Conservation (phyloP, 1,140 invertebrate genomes). For the Agrypnia vestita region DNA sequence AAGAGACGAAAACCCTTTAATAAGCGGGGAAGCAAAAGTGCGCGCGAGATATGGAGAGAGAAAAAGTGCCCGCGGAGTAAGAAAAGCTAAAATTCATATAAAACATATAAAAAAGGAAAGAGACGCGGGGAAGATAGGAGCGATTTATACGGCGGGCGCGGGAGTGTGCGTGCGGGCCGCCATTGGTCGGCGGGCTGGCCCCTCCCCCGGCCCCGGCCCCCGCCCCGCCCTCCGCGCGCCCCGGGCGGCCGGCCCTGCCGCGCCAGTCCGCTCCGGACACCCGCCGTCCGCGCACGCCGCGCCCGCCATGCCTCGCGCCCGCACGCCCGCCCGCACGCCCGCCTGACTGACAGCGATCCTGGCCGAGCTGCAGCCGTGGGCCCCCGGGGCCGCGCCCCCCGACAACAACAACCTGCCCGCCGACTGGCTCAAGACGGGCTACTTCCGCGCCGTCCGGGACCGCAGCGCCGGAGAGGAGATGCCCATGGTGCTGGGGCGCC, state of each 20-base stretch:
- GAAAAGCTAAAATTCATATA: constrained; percentile 59
- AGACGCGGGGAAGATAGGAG: constrained; percentile 44
- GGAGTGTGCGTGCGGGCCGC: constrained; percentile 31
- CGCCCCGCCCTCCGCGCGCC: constrained; percentile 45
- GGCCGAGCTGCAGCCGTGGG: constrained; percentile 36
- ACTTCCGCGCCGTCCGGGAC: constrained; percentile 20
- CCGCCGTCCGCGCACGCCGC: constrained; percentile 34
- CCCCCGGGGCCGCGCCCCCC: constrained; percentile 47
- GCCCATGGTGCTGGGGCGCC: constrained; percentile 63
- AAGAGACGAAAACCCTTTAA: constrained; percentile 57
- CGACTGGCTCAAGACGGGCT: constrained; percentile 41
- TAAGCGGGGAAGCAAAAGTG: constrained; percentile 53
- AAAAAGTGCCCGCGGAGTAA: constrained; percentile 55
- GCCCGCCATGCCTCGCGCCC: constrained; percentile 7
- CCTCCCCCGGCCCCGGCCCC: constrained; percentile 48
- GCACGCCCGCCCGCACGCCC: constrained; percentile 1
- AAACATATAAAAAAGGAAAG: constrained; percentile 55
- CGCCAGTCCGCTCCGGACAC: constrained; percentile 24
- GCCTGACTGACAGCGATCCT: constrained; percentile 4
- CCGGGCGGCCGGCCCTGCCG: constrained; percentile 23
- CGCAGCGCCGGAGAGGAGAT: constrained; percentile 36
- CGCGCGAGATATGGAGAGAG: constrained; percentile 54
- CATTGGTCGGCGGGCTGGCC: constrained; percentile 53
- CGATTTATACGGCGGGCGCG: constrained; percentile 53
- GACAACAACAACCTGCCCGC: constrained; percentile 52